Percentiles rank a stretch among this genome's conserved stretches.
Conservation (phyloP, 2,797 vertebrate species). For the Thamnophis elegans region DNA sequence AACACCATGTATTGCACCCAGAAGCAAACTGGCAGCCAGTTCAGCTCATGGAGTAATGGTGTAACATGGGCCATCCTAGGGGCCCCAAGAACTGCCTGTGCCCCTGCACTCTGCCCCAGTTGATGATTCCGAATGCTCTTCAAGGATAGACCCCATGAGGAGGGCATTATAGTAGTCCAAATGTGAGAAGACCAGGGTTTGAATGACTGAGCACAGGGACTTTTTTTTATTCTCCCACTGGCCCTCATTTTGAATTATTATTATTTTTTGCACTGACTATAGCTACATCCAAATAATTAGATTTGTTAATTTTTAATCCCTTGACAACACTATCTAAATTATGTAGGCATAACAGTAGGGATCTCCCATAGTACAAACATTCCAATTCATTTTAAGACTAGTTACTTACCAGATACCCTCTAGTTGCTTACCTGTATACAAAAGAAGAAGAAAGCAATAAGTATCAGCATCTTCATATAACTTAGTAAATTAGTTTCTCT, state of each 20-base stretch:
- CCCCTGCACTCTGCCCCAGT: neutral
- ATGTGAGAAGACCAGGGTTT: neutral
- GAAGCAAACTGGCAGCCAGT: neutral
- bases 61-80: neutral
- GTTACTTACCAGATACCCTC: slow-evolving; percentile 95
- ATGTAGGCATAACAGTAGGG: neutral
- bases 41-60: neutral
- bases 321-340: neutral
- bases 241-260: neutral
- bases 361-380: neutral
- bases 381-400: slow-evolving; percentile 44
- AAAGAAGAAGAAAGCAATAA: slow-evolving; percentile 59
- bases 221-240: neutral
- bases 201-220: neutral
- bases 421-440: slow-evolving; percentile 92
- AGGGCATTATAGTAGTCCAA: neutral
- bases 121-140: neutral
- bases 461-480: slow-evolving; percentile 18
- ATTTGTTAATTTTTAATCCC: neutral
- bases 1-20: neutral
- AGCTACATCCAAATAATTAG: neutral
- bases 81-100: neutral
- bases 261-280: neutral
- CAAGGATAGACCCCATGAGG: neutral
- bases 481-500: neutral